These are phyloP conservation scores for Hemicrepidius hirtus DNA, from an alignment of 2,888 invertebrate genomes.

Conservation along the genomic window DNA sequence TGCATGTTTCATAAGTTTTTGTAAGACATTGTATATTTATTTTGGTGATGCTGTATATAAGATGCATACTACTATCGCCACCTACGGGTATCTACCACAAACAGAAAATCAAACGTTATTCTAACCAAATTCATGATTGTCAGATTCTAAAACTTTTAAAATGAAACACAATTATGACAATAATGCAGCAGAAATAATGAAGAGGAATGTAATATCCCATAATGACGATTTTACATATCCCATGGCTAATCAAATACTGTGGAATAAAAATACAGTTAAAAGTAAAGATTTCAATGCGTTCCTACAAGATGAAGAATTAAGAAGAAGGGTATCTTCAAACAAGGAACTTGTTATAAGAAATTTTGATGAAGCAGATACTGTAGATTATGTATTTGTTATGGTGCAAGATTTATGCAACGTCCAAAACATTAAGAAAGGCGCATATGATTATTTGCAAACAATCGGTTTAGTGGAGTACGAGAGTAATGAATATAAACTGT, in stretches of 20 bases:
- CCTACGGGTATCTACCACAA: too few relatives aligned
- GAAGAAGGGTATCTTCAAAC: not conserved
- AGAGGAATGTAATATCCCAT: not conserved
- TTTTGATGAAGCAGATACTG: too few relatives aligned
- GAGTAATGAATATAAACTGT: not conserved
- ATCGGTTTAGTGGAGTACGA: conserved; percentile 5
- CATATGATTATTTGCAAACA: not conserved
- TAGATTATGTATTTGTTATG: not conserved
- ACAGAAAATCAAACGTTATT: too few relatives aligned
- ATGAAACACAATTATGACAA: too few relatives aligned
- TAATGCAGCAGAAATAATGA: too few relatives aligned
- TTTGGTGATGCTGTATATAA: too few relatives aligned
- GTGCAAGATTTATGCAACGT: not conserved
- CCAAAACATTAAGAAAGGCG: not conserved
- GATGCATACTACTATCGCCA: too few relatives aligned
- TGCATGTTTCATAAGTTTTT: too few relatives aligned
- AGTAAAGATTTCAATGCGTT: not conserved
- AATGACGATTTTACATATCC: not conserved
- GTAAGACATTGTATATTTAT: too few relatives aligned
- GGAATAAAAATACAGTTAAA: not conserved
- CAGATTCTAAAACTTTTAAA: too few relatives aligned
- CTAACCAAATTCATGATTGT: too few relatives aligned
- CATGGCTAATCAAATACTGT: not conserved
- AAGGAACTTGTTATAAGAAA: too few relatives aligned
- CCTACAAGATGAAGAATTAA: not conserved